These are phyloP conservation scores for Podilymbus podiceps DNA, from an alignment of 2,113 vertebrate genomes.

Conservation along the genomic window DNA sequence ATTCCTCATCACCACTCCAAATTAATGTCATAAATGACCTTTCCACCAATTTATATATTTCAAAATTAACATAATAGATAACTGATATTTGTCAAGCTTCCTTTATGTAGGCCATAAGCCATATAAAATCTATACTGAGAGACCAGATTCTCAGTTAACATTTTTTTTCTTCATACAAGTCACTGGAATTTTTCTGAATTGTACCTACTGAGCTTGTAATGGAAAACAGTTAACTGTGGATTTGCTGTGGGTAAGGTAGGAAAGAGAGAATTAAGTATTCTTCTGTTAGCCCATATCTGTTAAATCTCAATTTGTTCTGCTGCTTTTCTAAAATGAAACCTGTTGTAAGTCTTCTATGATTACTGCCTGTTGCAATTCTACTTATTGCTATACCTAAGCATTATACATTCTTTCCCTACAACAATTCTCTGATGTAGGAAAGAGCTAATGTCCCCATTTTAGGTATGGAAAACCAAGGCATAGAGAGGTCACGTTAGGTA, in stretches of 20 bases:
- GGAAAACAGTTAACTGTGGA: neutral
- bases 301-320: neutral
- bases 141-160: neutral
- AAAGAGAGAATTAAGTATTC: neutral
- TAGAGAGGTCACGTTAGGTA: neutral
- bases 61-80: neutral
- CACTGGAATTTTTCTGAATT: neutral
- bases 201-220: neutral
- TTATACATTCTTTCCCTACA: neutral
- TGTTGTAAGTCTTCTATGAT: neutral
- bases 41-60: neutral
- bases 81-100: neutral
- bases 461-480: neutral
- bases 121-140: neutral
- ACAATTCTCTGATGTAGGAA: neutral
- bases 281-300: neutral
- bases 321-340: neutral
- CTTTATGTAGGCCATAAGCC: neutral
- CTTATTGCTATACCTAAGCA: neutral
- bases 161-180: neutral
- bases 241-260: neutral
- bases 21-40: neutral
- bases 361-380: neutral
- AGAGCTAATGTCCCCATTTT: neutral
- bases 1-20: fast-evolving